These are phyloP conservation scores for Drosophila hydei DNA, from an alignment of 1,140 invertebrate genomes.

Conservation along the genomic window DNA sequence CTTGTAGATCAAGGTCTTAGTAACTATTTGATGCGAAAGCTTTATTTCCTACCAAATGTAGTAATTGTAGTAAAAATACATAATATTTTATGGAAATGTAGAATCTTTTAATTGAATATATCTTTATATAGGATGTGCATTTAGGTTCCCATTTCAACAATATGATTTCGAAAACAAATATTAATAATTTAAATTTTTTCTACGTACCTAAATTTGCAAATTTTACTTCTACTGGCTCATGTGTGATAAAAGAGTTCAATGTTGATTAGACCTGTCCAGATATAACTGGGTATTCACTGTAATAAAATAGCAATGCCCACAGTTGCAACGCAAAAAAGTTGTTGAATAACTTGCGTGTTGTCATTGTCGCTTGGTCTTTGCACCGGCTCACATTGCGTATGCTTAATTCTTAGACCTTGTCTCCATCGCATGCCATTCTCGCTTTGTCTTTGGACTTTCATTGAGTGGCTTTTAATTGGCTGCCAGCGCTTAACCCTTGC, in stretches of 20 bases:
- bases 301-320: background rate
- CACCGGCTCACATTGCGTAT: slow-evolving; percentile 66
- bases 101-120: too few relatives aligned
- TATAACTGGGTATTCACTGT: background rate
- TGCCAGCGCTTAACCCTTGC: slow-evolving; percentile 57
- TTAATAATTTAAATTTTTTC: too few relatives aligned
- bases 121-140: too few relatives aligned
- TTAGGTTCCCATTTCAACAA: too few relatives aligned
- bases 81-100: too few relatives aligned
- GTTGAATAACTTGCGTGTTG: slow-evolving; percentile 25
- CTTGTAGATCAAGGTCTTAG: background rate
- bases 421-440: background rate
- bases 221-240: too few relatives aligned
- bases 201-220: too few relatives aligned
- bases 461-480: slow-evolving; percentile 78
- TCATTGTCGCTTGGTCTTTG: slow-evolving; percentile 11
- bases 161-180: too few relatives aligned
- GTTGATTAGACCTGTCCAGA: background rate
- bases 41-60: too few relatives aligned
- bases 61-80: too few relatives aligned
- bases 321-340: slow-evolving; percentile 27
- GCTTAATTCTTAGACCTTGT: slow-evolving; percentile 56
- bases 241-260: background rate
- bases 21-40: too few relatives aligned
- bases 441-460: slow-evolving; percentile 58